Percentiles rank a stretch among this genome's conserved stretches.
Evolutionary conservation across 2,888 invertebrate species (phyloP).

Genomic region (Pantelozetes paolii): DNA sequence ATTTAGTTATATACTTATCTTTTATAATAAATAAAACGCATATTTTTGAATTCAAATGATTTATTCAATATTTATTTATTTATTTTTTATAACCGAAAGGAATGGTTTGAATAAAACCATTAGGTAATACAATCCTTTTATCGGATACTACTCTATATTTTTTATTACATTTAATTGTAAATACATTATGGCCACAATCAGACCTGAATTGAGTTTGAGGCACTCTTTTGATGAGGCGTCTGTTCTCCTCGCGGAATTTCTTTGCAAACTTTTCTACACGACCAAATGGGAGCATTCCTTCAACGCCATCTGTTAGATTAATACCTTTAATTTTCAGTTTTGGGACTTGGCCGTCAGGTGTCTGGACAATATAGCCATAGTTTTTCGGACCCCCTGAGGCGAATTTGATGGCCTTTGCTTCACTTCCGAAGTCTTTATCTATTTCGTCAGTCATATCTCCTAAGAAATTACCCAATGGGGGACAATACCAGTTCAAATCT

Average conservation of each 20-base stretch:
- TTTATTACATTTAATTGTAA: background rate
- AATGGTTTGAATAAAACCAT: background rate
- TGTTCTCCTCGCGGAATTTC: constrained; percentile 37
- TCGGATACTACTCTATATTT: background rate
- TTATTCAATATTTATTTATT: background rate
- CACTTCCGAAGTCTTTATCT: constrained; percentile 44
- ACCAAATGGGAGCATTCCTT: constrained; percentile 46
- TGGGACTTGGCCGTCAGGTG: background rate
- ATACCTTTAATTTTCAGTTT: constrained; percentile 49
- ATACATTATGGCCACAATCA: background rate
- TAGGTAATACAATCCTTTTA: background rate
- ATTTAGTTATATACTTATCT: no score
- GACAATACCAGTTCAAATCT: constrained; percentile 45
- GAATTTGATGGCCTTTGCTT: constrained; percentile 50
- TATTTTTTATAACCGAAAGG: constrained; percentile 8
- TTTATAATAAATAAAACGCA: no score
- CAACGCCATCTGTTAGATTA: constrained; percentile 45
- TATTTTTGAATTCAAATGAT: no score
- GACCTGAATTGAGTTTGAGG: constrained; percentile 44
- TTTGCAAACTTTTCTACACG: background rate
- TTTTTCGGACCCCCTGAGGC: constrained; percentile 52
- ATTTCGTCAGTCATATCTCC: constrained; percentile 53
- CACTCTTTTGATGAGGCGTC: constrained; percentile 47
- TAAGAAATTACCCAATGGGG: constrained; percentile 50
- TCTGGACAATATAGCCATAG: constrained; percentile 49